These are phyloP conservation scores for Hippocampus guttulatus DNA, from an alignment of 2,113 vertebrate species.

Conservation along the genomic window DNA sequence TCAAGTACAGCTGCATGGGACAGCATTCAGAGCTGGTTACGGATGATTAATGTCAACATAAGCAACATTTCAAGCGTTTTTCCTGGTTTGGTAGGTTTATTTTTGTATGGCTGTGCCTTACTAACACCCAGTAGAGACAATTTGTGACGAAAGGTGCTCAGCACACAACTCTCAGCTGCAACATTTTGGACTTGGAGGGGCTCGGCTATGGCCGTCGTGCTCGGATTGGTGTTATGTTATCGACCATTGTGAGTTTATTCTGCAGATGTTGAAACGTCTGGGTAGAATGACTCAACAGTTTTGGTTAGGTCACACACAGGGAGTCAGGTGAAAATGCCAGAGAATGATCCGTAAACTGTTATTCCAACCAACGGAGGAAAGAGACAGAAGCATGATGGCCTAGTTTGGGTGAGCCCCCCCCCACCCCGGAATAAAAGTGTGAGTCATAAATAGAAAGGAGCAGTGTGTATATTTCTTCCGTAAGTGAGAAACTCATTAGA, in stretches of 20 bases:
- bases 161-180: not conserved
- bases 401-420: constrained; percentile 15
- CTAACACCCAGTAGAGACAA: not conserved
- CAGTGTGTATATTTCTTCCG: constrained; percentile 1
- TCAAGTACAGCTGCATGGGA: constrained; percentile 83
- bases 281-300: constrained; percentile 57
- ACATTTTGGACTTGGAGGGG: not conserved
- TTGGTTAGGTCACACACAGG: constrained; percentile 36
- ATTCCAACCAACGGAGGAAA: constrained; percentile 3
- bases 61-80: not conserved
- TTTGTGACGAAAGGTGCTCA: not conserved
- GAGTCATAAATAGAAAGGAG: constrained; percentile 18
- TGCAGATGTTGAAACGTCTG: constrained; percentile 38
- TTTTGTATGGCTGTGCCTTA: not conserved
- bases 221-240: constrained; percentile 25
- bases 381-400: constrained; percentile 1
- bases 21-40: constrained; percentile 15
- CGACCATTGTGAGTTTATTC: constrained; percentile 24
- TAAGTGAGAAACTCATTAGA: not conserved
- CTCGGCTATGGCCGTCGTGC: not conserved
- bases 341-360: constrained; percentile 5
- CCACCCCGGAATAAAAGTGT: constrained; percentile 29
- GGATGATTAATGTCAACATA: not conserved
- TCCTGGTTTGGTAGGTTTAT: not conserved
- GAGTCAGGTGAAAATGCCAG: constrained; percentile 8